phyloP scores from a whole-genome alignment of 2,113 vertebrate species.

The Cervus canadensis region DNA sequence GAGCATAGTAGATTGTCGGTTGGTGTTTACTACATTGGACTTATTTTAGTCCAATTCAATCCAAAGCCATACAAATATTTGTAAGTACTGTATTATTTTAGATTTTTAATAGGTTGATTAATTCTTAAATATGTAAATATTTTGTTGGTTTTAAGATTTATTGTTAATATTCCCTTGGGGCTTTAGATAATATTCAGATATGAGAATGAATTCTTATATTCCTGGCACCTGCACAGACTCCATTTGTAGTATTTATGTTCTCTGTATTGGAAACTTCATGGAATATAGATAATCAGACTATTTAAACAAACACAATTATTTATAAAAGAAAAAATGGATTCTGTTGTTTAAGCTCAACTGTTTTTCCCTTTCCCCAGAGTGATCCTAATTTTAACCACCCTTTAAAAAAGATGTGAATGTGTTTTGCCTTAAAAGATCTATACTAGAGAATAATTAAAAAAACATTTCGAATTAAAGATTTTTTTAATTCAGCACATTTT shows the following conservation, averaged over 20 bases:
- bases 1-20: background rate
- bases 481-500: background rate
- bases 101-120: background rate
- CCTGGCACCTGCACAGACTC: background rate
- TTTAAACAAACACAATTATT: background rate
- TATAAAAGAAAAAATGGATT: background rate
- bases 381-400: background rate
- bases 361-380: background rate
- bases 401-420: background rate
- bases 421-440: constrained; percentile 12
- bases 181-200: background rate
- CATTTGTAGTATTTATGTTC: background rate
- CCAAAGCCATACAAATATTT: background rate
- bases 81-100: background rate
- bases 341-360: background rate
- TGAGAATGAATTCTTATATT: background rate
- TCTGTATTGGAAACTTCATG: background rate
- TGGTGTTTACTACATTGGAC: background rate
- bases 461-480: background rate
- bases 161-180: background rate
- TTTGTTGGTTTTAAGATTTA: constrained; percentile 27
- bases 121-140: background rate
- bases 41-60: background rate
- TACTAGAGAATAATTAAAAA: background rate
- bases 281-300: background rate